Evolutionary conservation across 2,888 invertebrate species (phyloP).

Genomic region (Chloroclysta siterata): DNA sequence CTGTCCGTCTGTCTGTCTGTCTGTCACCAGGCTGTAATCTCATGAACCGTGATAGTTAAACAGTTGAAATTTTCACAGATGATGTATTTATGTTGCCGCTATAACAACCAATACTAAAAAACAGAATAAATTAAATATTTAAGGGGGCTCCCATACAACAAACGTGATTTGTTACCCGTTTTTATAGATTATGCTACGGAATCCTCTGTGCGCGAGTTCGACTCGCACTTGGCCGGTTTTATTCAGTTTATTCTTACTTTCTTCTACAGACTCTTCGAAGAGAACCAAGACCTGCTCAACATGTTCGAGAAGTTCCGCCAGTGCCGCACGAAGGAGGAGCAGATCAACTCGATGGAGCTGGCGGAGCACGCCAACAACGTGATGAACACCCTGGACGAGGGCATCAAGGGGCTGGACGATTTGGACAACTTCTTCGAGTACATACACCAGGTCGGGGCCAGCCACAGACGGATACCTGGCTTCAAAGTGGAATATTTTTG

Average conservation of each 20-base stretch:
- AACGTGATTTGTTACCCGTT: too few species aligned
- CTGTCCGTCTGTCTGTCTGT: too few species aligned
- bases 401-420: conserved; percentile 94
- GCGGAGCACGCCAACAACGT: conserved; percentile 95
- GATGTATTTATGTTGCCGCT: too few species aligned
- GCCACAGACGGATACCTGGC: conserved; percentile 92
- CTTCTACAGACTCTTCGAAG: conserved; percentile 90
- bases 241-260: not conserved
- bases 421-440: conserved; percentile 93
- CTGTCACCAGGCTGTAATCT: too few species aligned
- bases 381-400: conserved; percentile 95
- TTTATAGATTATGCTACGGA: too few species aligned
- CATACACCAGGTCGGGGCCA: conserved; percentile 92
- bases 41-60: too few species aligned
- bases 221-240: too few species aligned
- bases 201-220: too few species aligned
- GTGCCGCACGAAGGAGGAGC: conserved; percentile 91
- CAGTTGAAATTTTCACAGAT: too few species aligned
- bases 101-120: too few species aligned
- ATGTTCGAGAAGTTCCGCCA: conserved; percentile 93
- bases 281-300: conserved; percentile 90
- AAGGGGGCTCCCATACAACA: too few species aligned
- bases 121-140: too few species aligned
- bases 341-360: conserved; percentile 91
- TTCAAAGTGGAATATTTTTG: conserved; percentile 95